These are phyloP conservation scores for Lepidotrigona ventralis DNA, from an alignment of 1,140 invertebrate genomes.

Conservation along the genomic window DNA sequence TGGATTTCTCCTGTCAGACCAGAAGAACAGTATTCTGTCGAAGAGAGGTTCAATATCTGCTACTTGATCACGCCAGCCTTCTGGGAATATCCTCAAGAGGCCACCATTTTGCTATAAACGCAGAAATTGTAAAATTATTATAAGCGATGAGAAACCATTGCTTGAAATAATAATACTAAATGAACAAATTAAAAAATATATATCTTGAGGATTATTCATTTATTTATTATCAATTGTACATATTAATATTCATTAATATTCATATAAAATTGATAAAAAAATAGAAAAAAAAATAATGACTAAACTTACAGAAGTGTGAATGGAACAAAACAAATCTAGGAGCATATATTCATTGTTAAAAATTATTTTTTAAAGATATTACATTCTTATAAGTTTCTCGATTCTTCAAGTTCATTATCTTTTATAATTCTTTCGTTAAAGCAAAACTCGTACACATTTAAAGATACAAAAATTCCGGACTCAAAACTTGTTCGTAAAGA, in stretches of 20 bases:
- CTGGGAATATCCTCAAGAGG: constrained; percentile 93
- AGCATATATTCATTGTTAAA: background rate
- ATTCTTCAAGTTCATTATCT: background rate
- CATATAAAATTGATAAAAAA: background rate
- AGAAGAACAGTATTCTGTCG: constrained; percentile 97
- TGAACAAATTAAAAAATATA: background rate
- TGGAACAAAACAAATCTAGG: background rate
- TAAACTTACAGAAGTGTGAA: background rate
- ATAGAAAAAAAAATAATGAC: background rate
- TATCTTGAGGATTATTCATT: background rate
- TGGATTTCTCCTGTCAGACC: constrained; percentile 97
- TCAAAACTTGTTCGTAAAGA: background rate
- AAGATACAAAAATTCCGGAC: background rate
- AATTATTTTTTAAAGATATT: background rate
- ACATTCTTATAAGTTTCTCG: background rate
- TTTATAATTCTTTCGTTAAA: background rate
- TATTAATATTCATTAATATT: background rate
- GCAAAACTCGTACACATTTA: background rate
- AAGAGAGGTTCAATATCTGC: constrained; percentile 96
- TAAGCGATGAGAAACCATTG: background rate
- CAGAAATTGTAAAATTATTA: constrained; percentile 3
- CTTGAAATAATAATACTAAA: background rate
- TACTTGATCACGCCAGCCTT: constrained; percentile 88
- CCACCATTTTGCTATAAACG: constrained; percentile 84
- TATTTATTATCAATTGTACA: background rate